These are phyloP conservation scores for Maniola jurtina DNA, from an alignment of 1,140 invertebrate genomes.

Conservation along the genomic window DNA sequence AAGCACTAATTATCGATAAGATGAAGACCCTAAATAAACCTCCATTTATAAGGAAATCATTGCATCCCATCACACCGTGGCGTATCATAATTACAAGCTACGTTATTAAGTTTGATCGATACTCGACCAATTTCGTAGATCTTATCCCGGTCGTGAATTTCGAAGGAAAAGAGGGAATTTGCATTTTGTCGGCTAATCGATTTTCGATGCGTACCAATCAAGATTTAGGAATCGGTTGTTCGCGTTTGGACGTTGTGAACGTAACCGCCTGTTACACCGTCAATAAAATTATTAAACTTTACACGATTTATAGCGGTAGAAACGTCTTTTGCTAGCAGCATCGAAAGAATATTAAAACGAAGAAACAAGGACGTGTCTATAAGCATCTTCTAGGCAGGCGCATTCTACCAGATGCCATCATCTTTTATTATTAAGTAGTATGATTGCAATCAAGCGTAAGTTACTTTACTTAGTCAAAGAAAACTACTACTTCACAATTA, in stretches of 20 bases:
- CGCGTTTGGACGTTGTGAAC: conserved; percentile 15
- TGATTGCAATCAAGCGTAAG: too few species aligned
- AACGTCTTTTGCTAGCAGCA: too few species aligned
- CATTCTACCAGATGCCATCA: too few species aligned
- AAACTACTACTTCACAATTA: too few species aligned
- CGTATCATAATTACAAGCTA: conserved; percentile 23
- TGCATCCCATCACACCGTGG: conserved; percentile 13
- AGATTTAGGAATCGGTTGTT: conserved; percentile 32
- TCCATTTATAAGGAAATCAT: conserved; percentile 9
- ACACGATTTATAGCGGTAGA: too few species aligned
- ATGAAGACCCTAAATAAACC: neutral
- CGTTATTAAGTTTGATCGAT: conserved; percentile 27
- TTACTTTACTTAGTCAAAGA: too few species aligned
- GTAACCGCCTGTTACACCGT: conserved; percentile 21
- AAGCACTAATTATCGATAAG: neutral
- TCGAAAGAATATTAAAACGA: too few species aligned
- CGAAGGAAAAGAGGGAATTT: conserved; percentile 28
- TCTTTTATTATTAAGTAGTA: too few species aligned
- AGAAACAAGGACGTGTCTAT: too few species aligned
- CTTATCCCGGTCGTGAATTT: conserved; percentile 23
- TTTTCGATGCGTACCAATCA: conserved; percentile 35
- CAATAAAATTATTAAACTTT: neutral
- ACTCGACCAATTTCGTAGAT: conserved; percentile 31
- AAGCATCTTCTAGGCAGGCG: too few species aligned
- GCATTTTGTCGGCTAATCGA: conserved; percentile 38